phyloP scores from a whole-genome alignment of 2,113 vertebrate species.

The Heptranchias perlo region DNA sequence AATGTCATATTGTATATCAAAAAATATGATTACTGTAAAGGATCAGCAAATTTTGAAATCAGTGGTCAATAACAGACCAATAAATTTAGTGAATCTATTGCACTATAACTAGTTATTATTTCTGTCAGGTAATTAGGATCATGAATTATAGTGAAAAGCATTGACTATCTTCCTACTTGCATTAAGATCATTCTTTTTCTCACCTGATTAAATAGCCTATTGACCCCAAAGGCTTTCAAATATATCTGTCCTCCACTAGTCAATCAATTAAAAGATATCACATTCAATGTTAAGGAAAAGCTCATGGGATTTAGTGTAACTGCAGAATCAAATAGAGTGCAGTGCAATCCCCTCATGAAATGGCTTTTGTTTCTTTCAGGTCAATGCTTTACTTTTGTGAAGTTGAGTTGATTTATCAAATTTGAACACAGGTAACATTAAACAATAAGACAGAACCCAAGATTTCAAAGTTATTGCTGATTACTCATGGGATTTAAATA shows the following conservation, averaged over 20 bases:
- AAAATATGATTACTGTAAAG: not conserved
- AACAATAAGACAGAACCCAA: not conserved
- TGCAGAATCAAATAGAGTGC: not conserved
- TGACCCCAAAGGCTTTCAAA: not conserved
- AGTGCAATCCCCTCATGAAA: not conserved
- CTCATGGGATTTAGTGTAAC: not conserved
- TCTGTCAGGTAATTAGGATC: conserved; percentile 4
- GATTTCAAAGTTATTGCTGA: conserved; percentile 1
- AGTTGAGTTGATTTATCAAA: conserved; percentile 10
- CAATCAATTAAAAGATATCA: conserved; percentile 7
- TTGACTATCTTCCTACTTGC: not conserved
- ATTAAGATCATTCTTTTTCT: not conserved
- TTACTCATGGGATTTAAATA: not conserved
- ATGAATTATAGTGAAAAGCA: not conserved
- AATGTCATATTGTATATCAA: not conserved
- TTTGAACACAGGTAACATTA: not conserved
- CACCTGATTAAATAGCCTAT: not conserved
- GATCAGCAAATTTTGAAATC: not conserved
- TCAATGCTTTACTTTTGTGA: not conserved
- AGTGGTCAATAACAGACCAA: not conserved
- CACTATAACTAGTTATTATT: conserved; percentile 1
- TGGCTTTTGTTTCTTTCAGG: not conserved
- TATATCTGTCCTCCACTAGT: not conserved
- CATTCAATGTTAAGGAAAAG: not conserved
- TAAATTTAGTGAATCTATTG: not conserved